A percentile compares a stretch with the other conserved stretches of the same genome.
Evolutionary conservation across 2,797 vertebrate genomes (phyloP).

Genomic region (Lutjanus argentimaculatus): DNA sequence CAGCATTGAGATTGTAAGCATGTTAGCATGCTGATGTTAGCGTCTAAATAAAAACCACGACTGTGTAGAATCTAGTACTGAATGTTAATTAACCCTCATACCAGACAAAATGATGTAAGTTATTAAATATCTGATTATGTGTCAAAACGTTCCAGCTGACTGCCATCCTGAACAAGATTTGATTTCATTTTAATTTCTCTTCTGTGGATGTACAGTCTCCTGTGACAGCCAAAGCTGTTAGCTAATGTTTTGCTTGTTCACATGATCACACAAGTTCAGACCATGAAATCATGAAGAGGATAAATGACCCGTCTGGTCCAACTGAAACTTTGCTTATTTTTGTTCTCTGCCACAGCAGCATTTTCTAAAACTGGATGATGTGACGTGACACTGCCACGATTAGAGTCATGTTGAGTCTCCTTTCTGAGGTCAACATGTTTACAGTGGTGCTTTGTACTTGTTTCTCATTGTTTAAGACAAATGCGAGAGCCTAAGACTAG

Average conservation of each 20-base stretch:
- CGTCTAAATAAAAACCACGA: no score
- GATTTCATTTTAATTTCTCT: not conserved
- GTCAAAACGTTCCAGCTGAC: no score
- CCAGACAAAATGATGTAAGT: no score
- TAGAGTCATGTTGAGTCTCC: slow-evolving; percentile 24
- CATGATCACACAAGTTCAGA: slow-evolving; percentile 23
- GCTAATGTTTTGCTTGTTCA: slow-evolving; percentile 9
- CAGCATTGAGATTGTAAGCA: no score
- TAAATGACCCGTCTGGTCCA: not conserved
- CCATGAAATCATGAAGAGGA: slow-evolving; percentile 9
- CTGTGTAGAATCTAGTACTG: no score
- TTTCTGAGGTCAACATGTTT: slow-evolving; percentile 19
- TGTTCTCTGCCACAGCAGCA: slow-evolving; percentile 30
- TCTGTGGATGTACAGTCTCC: no score
- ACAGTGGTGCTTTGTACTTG: not conserved
- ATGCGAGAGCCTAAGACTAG: no score
- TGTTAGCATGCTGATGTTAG: no score
- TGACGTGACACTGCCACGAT: slow-evolving; percentile 14
- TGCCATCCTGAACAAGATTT: not conserved
- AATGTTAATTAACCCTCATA: no score
- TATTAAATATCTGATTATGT: no score
- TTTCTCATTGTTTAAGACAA: not conserved
- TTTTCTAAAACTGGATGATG: slow-evolving; percentile 47
- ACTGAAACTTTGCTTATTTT: slow-evolving; percentile 38
- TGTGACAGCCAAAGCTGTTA: not conserved